A percentile compares a stretch with the other conserved stretches of the same genome.
phyloP scores from a whole-genome alignment of 2,797 vertebrate genomes.

The Girardinus metallicus region DNA sequence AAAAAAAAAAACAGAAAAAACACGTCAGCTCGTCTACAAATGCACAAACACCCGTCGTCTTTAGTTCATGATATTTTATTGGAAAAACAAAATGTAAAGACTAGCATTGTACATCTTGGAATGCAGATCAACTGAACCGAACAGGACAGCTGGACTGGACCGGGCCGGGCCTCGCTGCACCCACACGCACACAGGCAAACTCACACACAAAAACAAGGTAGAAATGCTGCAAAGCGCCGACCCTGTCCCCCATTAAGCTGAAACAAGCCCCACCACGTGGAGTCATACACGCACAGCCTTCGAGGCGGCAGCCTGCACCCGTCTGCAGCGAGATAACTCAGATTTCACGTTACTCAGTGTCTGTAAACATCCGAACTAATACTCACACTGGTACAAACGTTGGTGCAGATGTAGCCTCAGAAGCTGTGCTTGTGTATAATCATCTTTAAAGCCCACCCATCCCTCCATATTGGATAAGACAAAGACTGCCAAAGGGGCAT shows the following conservation, averaged over 20 bases:
- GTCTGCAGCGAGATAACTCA: background rate
- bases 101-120: constrained; percentile 81
- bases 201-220: constrained; percentile 63
- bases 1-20: constrained; percentile 8
- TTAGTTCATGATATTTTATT: constrained; percentile 78
- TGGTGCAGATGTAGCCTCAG: constrained; percentile 48
- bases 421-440: constrained; percentile 45
- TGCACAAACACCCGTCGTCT: background rate
- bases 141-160: constrained; percentile 73
- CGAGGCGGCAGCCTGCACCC: constrained; percentile 36
- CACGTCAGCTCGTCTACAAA: constrained; percentile 1
- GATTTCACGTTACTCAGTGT: background rate
- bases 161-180: constrained; percentile 70
- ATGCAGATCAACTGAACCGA: constrained; percentile 80
- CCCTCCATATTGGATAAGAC: constrained; percentile 38
- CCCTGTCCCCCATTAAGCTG: constrained; percentile 61
- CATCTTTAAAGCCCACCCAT: constrained; percentile 48
- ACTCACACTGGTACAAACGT: constrained; percentile 3
- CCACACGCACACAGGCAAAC: constrained; percentile 48
- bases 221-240: constrained; percentile 68
- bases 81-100: constrained; percentile 83
- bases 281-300: constrained; percentile 40
- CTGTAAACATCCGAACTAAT: constrained; percentile 2
- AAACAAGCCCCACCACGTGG: constrained; percentile 34
- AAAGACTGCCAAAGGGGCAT: constrained; percentile 39